Evolutionary conservation across 2,113 vertebrate genomes (phyloP).

Genomic region (Gavia stellata): DNA sequence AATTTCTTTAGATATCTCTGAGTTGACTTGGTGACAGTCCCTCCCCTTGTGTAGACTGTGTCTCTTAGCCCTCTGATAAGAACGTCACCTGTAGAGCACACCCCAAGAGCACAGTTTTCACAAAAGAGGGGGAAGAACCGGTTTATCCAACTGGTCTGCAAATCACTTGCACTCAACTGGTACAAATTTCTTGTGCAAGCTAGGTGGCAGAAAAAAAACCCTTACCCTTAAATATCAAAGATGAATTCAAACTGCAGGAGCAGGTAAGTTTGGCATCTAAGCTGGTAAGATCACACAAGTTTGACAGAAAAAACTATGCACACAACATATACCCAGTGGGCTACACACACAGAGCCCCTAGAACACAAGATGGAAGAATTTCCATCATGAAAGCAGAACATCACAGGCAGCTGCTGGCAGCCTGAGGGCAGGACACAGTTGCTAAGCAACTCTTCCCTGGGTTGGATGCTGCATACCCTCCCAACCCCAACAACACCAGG

Average conservation of each 20-base stretch:
- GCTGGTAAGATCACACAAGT: conserved; percentile 43
- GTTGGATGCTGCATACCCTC: conserved; percentile 18
- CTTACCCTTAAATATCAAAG: conserved; percentile 14
- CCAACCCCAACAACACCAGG: neutral
- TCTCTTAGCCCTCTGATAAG: neutral
- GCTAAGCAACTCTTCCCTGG: conserved; percentile 61
- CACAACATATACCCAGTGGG: conserved; percentile 32
- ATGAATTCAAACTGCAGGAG: neutral
- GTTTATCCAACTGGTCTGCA: neutral
- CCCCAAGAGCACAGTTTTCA: neutral
- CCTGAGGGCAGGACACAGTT: conserved; percentile 66
- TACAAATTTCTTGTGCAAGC: neutral
- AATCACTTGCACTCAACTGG: neutral
- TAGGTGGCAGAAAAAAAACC: neutral
- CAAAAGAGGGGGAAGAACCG: neutral
- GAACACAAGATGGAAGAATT: conserved; percentile 61
- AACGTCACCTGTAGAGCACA: neutral
- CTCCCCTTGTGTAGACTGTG: neutral
- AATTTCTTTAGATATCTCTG: neutral
- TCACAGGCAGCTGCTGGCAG: conserved; percentile 45
- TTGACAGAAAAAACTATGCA: conserved; percentile 50
- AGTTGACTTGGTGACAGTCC: neutral
- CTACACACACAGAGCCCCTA: conserved; percentile 17
- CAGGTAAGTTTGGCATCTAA: conserved; percentile 28
- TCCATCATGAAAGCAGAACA: conserved; percentile 62